These are phyloP conservation scores for Xiphorhynchus elegans DNA, from an alignment of 2,113 vertebrate species.

Conservation along the genomic window DNA sequence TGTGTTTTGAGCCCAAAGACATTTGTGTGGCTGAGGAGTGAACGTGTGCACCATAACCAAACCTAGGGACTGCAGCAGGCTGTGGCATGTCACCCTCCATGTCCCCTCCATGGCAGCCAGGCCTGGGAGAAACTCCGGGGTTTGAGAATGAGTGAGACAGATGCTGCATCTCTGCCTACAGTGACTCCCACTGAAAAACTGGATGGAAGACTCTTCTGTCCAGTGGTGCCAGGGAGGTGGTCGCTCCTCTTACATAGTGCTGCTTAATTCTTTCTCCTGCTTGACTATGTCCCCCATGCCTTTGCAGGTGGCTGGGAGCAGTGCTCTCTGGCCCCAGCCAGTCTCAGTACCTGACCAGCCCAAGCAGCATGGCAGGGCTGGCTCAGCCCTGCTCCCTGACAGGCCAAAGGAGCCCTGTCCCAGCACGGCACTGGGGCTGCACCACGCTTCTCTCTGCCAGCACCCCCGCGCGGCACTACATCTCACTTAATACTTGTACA, in stretches of 20 bases:
- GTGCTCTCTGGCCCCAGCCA: accelerated
- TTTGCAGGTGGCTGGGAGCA: background rate
- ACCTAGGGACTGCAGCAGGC: accelerated
- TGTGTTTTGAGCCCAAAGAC: accelerated
- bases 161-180: background rate
- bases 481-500: accelerated
- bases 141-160: background rate
- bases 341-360: background rate
- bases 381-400: accelerated
- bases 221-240: background rate
- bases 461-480: accelerated
- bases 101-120: background rate
- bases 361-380: background rate
- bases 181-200: background rate
- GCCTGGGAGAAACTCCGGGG: background rate
- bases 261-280: no score
- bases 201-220: background rate
- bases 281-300: accelerated
- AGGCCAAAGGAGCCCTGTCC: background rate
- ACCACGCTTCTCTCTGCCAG: accelerated
- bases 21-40: accelerated
- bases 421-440: accelerated
- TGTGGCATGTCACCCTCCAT: background rate
- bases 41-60: background rate
- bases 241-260: background rate